Evolutionary conservation across 2,113 vertebrate species (phyloP).

Genomic region (Xerus inauris): DNA sequence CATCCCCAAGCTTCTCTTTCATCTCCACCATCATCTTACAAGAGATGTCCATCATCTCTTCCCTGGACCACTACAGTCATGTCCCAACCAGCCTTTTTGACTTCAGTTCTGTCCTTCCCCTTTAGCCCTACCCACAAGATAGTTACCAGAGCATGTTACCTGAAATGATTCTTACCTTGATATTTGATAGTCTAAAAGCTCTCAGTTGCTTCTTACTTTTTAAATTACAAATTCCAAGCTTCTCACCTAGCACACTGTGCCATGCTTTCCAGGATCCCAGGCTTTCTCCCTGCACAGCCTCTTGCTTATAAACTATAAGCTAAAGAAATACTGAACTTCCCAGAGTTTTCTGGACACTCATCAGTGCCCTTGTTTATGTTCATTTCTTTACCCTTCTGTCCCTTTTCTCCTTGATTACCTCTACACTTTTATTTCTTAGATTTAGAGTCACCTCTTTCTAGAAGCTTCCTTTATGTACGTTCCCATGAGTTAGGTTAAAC

Average conservation of each 20-base stretch:
- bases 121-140: not conserved
- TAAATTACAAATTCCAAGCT: not conserved
- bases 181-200: not conserved
- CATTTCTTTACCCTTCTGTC: not conserved
- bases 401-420: not conserved
- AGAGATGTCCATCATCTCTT: not conserved
- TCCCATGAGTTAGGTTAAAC: not conserved
- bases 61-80: not conserved
- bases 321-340: not conserved
- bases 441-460: not conserved
- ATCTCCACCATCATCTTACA: not conserved
- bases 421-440: not conserved
- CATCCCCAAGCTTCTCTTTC: not conserved
- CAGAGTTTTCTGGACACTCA: not conserved
- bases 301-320: not conserved
- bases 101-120: not conserved
- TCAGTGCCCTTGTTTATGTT: not conserved
- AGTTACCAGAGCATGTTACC: not conserved
- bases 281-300: not conserved
- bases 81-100: not conserved
- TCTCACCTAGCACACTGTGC: not conserved
- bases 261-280: not conserved
- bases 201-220: not conserved
- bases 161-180: not conserved
- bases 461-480: not conserved